These are phyloP conservation scores for Perodicticus potto DNA, from an alignment of 2,797 vertebrate species.

Conservation along the genomic window DNA sequence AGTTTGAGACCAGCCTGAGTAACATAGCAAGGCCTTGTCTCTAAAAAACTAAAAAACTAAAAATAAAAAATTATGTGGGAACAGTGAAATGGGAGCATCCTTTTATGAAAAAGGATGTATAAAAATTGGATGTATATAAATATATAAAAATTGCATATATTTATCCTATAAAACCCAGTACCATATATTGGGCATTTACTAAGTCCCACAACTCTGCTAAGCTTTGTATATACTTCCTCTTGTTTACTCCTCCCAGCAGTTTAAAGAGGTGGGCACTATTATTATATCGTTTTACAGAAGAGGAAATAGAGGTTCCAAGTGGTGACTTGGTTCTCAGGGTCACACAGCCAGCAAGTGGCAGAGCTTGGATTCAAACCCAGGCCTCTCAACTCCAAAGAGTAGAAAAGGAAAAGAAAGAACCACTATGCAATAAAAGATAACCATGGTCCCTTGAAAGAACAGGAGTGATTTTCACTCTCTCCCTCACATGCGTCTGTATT, in stretches of 20 bases:
- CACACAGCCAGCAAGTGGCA: background rate
- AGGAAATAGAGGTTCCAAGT: slow-evolving; percentile 13
- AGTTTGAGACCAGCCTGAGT: background rate
- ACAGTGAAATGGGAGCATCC: background rate
- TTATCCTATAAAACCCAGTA: background rate
- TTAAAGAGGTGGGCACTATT: background rate
- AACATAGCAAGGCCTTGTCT: background rate
- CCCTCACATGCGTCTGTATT: background rate
- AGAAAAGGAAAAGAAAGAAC: background rate
- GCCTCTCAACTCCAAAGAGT: background rate
- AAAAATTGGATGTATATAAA: no score
- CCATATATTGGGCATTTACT: background rate
- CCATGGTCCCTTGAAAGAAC: accelerated
- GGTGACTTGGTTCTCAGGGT: background rate
- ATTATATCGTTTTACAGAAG: background rate
- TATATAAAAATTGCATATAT: no score
- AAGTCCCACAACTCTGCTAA: background rate
- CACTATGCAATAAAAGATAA: accelerated
- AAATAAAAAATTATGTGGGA: background rate
- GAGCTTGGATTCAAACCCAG: background rate
- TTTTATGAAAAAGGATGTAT: background rate
- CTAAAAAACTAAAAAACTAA: background rate
- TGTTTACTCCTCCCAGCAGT: background rate
- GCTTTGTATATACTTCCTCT: background rate
- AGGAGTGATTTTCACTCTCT: background rate